Evolutionary conservation across 2,888 invertebrate genomes (phyloP), one percentile per base, ranked within the genome.

Genomic region (Scrobipalpa costella): DNA sequence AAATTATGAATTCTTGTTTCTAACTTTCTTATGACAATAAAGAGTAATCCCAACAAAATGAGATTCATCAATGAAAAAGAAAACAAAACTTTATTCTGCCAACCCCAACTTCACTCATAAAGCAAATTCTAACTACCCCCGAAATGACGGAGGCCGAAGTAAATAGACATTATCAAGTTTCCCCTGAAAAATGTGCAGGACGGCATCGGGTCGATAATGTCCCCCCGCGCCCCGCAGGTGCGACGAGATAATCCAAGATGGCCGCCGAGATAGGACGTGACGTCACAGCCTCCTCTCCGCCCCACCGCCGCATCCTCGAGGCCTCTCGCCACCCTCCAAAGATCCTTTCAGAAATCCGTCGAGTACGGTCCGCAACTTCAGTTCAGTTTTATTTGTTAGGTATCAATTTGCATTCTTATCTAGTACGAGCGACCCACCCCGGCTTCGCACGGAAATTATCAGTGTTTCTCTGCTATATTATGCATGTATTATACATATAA

Each of bases 211-310:
- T 90, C 90, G 90, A 90, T 91, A 90, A 81, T 77, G 81, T 72
- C 74, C 67, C 68, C 71, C 73, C 67, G 40, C 67, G 21, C 65
- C 88, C 88, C 90, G 83, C 90, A 90, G 91, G 91, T 90, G 90
- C 90, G 87, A 90, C 90, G 91, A 91, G 91, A 91, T 91, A 90
- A 91, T 91, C 91, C 91, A 91, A 91, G 91, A 91, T 91, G 91
- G 91, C 91, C 89, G 91, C 90, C 90, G 86, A 90, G 91, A 91
- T 91, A 91, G 90, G 90, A 92, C 91, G 89, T 92, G 91, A 92
- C 91, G 91, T 91, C 91, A 91, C 90, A 85, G 84, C 75, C 78
- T 74, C 77, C 75, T 75, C 75, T 73, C 73, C 76, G 79, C 73
- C 78, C 73, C 69, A 63, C 75, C 78, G 76, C 81, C 86, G 84